These are phyloP conservation scores for Aurelia coerulea DNA, from an alignment of 30 jellyfish, hydroid and myxozoan genomes.

Conservation along the genomic window DNA sequence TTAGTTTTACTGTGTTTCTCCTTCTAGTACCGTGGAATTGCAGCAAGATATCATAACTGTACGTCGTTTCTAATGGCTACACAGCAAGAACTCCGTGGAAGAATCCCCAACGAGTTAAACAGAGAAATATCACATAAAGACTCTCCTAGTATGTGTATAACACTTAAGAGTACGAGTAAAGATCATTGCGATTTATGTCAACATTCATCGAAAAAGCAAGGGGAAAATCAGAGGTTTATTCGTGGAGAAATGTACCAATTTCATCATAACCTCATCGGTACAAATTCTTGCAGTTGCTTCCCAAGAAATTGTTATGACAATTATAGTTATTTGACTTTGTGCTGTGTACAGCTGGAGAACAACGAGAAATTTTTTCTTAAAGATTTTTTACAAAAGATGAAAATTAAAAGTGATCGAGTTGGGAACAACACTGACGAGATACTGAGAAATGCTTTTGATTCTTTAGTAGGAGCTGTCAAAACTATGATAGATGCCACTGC, in stretches of 20 bases:
- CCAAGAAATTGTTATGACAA: neutral
- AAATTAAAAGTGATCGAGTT: neutral
- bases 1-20: too few species aligned
- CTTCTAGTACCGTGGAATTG: too few species aligned
- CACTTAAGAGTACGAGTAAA: neutral
- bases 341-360: slow-evolving; percentile 17
- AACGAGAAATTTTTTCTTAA: neutral
- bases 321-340: neutral
- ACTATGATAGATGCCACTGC: neutral
- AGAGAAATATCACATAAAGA: too few species aligned
- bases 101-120: too few species aligned
- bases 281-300: slow-evolving; percentile 46
- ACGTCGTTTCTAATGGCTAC: too few species aligned
- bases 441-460: neutral
- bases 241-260: neutral
- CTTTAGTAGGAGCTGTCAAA: neutral
- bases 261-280: neutral
- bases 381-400: neutral
- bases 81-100: too few species aligned
- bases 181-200: neutral
- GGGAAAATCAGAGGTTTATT: neutral
- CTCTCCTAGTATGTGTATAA: neutral
- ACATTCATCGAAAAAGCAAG: neutral
- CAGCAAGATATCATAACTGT: too few species aligned
- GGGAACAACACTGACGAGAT: neutral